These are phyloP conservation scores for Lamellibrachia luymesi DNA, from an alignment of 1,140 invertebrate species.

Conservation along the genomic window DNA sequence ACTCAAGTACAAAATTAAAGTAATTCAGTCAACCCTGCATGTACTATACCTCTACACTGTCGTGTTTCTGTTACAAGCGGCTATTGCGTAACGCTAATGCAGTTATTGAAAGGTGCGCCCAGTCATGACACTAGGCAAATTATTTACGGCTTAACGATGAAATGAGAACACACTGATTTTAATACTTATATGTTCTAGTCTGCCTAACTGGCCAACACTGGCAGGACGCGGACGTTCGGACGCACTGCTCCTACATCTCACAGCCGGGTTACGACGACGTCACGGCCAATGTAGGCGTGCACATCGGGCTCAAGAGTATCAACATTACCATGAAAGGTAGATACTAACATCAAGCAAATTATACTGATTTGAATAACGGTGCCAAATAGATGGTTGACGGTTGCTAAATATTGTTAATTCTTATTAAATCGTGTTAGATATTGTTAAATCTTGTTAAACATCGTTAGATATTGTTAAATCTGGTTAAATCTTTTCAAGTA, in stretches of 20 bases:
- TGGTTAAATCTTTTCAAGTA: too few relatives aligned
- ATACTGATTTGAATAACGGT: too few relatives aligned
- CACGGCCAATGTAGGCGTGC: background rate
- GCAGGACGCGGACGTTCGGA: background rate
- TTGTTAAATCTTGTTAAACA: too few relatives aligned
- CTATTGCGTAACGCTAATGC: background rate
- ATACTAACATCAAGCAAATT: too few relatives aligned
- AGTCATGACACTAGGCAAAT: background rate
- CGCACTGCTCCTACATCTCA: conserved; percentile 4
- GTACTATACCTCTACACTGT: background rate
- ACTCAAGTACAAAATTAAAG: too few relatives aligned
- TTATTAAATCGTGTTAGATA: too few relatives aligned
- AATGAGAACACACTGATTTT: background rate
- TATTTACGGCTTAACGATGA: background rate
- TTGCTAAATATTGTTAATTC: too few relatives aligned
- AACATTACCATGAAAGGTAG: conserved; percentile 17
- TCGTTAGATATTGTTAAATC: too few relatives aligned
- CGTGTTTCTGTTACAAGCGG: background rate
- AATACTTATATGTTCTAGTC: background rate
- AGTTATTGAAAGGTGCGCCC: background rate
- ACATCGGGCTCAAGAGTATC: conserved; percentile 11
- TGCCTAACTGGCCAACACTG: conserved; percentile 4
- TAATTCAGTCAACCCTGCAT: too few relatives aligned
- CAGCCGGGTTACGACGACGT: background rate
- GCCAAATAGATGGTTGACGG: too few relatives aligned